Base-by-base conservation (phyloP, 2,888 invertebrate species). In the Sipha maydis region DNA sequence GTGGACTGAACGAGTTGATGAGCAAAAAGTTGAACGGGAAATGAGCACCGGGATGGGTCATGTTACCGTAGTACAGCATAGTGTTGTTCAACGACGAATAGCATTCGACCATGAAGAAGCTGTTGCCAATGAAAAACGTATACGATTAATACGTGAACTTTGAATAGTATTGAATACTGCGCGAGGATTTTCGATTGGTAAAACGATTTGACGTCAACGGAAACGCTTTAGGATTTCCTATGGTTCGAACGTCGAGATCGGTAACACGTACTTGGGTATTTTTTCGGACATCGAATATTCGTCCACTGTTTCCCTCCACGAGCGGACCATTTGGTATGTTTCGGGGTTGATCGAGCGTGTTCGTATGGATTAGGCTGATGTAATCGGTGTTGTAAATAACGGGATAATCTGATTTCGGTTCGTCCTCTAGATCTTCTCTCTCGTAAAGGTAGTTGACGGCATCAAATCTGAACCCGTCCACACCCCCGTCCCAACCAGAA, bases 401-500 rank as follows among this genome's bases (percentile, higher is more conserved):
- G 3, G 83, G 9, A 14, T 85, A 48, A 91, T 90, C 3, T 90
- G 90, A 83, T 92, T 93, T 90, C 3, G 94, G 94, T 91, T 95
- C 95, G 91, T 95, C 93, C 0, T 92, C 92, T 69, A 93, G 92
- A 84, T 91, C 90, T 21, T 93, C 93, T 56, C 92, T 93, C 92
- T 96, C 95, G 90, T 93, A 95, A 71, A 95, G 91, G 92, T 94
- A 94, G 9, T 93, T 93, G 25, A 96, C 93, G 3, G 96, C 96
- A 91, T 96, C 96, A 71, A 98, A 93, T 90, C 97, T 94, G 91
- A 98, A 97, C 17, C 97, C 97, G 90, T 95, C 95, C 0, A 95
- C 94, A 0, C 96, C 96, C 96, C 89, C 94, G 93, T 67, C 94
- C 93, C 54, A 97, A 91, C 97, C 97, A 97, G 91, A 95, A 96